Evolutionary conservation across 2,113 vertebrate genomes (phyloP).

Genomic region (Callospermophilus lateralis): DNA sequence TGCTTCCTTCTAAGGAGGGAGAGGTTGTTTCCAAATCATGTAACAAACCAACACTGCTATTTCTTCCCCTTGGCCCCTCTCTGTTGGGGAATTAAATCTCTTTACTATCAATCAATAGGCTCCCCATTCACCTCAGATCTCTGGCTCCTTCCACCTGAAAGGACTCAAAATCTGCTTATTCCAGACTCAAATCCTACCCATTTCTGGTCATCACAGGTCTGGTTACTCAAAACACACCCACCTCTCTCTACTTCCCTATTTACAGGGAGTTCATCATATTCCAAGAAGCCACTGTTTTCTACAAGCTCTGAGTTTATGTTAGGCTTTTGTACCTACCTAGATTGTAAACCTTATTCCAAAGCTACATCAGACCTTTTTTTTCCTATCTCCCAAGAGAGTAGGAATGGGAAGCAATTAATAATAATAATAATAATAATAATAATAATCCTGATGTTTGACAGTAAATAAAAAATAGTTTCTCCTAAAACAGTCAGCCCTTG

Average conservation of each 20-base stretch:
- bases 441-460: background rate
- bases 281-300: background rate
- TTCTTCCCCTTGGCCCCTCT: background rate
- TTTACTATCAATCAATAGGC: background rate
- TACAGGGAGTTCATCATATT: background rate
- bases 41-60: background rate
- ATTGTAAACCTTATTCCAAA: background rate
- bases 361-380: background rate
- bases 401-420: background rate
- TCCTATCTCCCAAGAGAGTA: background rate
- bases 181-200: background rate
- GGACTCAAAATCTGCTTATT: background rate
- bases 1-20: background rate
- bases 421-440: background rate
- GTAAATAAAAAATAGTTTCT: background rate
- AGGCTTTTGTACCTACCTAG: background rate
- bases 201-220: background rate
- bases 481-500: background rate
- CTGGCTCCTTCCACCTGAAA: background rate
- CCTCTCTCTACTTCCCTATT: background rate
- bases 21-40: background rate
- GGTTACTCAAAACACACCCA: background rate
- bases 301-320: background rate
- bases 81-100: background rate
- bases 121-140: background rate